Percentiles rank a stretch among this genome's conserved stretches.
Conservation (phyloP, 2,888 invertebrate genomes). For the Hecatera dysodea region DNA sequence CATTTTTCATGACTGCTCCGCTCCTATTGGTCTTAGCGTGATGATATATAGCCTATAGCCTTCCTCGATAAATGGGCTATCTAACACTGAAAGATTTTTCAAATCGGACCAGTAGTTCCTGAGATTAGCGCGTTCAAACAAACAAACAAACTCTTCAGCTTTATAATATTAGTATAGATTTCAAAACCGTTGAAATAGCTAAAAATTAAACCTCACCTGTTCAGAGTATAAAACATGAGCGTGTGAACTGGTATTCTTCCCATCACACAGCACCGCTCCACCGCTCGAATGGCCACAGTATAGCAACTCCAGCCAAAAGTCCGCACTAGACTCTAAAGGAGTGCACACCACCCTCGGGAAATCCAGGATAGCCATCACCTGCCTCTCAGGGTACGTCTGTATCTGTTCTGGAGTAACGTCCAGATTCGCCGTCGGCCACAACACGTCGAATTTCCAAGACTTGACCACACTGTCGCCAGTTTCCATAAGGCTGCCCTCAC, state of each 20-base stretch:
- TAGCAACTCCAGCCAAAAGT: constrained; percentile 95
- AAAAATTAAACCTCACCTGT: constrained; percentile 87
- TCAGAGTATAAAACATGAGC: constrained; percentile 94
- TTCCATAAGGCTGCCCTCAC: constrained; percentile 82
- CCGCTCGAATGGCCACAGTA: constrained; percentile 94
- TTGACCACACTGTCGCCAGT: constrained; percentile 85
- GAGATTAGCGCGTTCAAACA: no score
- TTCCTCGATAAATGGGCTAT: no score
- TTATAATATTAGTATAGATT: no score
- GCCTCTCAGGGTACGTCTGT: constrained; percentile 94
- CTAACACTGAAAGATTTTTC: no score
- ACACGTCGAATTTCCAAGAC: constrained; percentile 93
- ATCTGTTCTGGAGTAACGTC: constrained; percentile 94
- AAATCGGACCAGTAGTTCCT: no score
- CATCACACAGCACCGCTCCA: constrained; percentile 93
- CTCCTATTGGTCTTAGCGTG: no score
- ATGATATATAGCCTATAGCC: no score
- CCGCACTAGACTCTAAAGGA: constrained; percentile 91
- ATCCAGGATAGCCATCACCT: constrained; percentile 94
- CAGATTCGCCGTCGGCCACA: constrained; percentile 95
- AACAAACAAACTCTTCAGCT: no score
- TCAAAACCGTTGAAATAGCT: neutral
- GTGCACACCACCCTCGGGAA: constrained; percentile 94
- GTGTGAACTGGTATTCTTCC: constrained; percentile 88
- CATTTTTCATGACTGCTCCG: no score